These are phyloP conservation scores for Pandemis corylana DNA, from an alignment of 2,888 invertebrate species.

Conservation along the genomic window DNA sequence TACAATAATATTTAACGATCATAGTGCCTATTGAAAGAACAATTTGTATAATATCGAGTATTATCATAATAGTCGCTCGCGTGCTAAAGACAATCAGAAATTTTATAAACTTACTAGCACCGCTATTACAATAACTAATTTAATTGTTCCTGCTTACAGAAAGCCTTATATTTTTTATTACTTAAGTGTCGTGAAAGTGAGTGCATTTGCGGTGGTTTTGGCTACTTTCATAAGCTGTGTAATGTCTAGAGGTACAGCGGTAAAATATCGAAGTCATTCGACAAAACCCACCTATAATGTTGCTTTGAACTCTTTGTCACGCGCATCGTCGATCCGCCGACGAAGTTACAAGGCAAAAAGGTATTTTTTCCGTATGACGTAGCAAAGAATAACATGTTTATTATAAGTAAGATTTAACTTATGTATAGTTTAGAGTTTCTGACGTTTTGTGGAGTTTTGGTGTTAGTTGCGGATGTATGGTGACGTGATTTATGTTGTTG, in stretches of 20 bases:
- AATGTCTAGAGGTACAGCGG: conserved; percentile 21
- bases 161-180: background rate
- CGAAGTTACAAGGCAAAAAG: conserved; percentile 22
- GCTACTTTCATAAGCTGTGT: background rate
- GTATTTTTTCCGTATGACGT: conserved; percentile 6
- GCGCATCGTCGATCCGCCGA: conserved; percentile 21
- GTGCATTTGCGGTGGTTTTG: background rate
- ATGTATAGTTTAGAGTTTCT: no score
- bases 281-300: conserved; percentile 30
- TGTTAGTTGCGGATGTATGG: no score
- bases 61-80: conserved; percentile 4
- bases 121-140: conserved; percentile 5
- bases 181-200: background rate
- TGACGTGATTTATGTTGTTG: no score
- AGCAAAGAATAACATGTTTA: background rate
- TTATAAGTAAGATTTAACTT: no score
- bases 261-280: conserved; percentile 1
- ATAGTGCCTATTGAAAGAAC: background rate
- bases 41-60: background rate
- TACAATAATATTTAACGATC: background rate
- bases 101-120: background rate
- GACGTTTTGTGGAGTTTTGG: no score
- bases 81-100: conserved; percentile 4
- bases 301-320: conserved; percentile 21
- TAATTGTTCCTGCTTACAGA: background rate